Percentiles rank a stretch among this genome's conserved stretches.
phyloP scores from a whole-genome alignment of 1,140 invertebrate genomes.

The Luehdorfia chinensis region DNA sequence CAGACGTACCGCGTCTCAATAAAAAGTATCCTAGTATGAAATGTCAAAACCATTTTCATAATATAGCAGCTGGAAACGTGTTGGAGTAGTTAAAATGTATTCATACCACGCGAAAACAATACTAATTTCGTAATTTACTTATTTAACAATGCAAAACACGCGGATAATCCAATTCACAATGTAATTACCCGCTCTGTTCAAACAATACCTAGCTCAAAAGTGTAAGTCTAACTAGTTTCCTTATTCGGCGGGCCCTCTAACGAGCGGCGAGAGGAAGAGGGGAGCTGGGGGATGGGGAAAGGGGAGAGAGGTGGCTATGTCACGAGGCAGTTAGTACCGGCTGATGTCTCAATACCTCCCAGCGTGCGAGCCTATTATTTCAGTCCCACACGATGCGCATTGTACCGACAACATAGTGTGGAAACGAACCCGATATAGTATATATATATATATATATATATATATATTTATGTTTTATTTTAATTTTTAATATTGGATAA shows the following conservation, averaged over 20 bases:
- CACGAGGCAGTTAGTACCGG: constrained; percentile 60
- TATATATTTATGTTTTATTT: no score
- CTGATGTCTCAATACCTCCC: constrained; percentile 78
- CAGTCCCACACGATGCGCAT: constrained; percentile 62
- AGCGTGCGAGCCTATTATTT: constrained; percentile 73
- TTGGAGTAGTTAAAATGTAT: neutral
- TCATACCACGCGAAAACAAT: neutral
- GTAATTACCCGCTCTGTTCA: constrained; percentile 11
- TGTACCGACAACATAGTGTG: constrained; percentile 23
- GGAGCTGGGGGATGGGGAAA: constrained; percentile 12
- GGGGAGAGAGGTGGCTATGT: constrained; percentile 17
- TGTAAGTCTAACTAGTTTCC: constrained; percentile 17
- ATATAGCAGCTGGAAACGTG: no score
- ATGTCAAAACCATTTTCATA: no score
- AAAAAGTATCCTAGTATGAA: no score
- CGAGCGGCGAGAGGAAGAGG: constrained; percentile 19
- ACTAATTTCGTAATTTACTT: neutral
- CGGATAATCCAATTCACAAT: neutral
- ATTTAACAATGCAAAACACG: neutral
- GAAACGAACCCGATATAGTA: no score
- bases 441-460: no score
- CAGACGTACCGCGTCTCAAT: no score
- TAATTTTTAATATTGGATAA: no score
- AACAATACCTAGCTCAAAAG: constrained; percentile 8
- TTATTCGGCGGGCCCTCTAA: constrained; percentile 8